Evolutionary conservation across 2,888 invertebrate species (phyloP).

Genomic region (Eristalis intricaria): DNA sequence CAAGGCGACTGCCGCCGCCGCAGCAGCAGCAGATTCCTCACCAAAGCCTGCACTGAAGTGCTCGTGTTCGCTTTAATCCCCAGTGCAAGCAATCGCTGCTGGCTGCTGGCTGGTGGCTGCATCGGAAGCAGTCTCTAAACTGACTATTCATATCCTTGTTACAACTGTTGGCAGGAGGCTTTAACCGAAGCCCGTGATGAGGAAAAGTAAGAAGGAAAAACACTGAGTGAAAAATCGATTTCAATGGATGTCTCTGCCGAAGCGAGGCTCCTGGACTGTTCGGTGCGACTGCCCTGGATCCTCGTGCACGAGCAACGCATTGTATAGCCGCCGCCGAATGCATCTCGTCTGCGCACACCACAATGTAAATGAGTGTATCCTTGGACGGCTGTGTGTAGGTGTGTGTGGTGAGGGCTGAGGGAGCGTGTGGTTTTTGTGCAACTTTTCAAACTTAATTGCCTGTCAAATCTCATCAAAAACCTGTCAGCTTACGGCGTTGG

Average conservation of each 20-base stretch:
- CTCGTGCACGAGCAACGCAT: not conserved
- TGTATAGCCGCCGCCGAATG: not conserved
- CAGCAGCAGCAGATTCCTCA: not conserved
- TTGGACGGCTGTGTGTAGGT: not conserved
- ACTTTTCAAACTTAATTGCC: not conserved
- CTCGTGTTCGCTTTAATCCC: not conserved
- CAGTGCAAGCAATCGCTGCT: not conserved
- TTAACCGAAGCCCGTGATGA: not conserved
- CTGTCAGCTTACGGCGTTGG: not conserved
- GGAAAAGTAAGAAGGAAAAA: not conserved
- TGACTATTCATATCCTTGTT: not conserved
- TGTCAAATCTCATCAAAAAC: not conserved
- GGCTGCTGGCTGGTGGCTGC: not conserved
- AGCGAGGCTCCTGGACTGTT: not conserved
- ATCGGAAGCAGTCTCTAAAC: not conserved
- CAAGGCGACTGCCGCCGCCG: not conserved
- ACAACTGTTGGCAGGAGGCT: not conserved
- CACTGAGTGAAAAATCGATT: not conserved
- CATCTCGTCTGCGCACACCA: not conserved
- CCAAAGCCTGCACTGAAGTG: not conserved
- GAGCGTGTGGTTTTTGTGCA: not conserved
- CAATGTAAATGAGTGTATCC: not conserved
- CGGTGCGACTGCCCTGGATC: not conserved
- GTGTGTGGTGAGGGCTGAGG: not conserved
- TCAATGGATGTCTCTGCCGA: not conserved